A percentile compares a stretch with the other conserved stretches of the same genome.
phyloP scores from a whole-genome alignment of 2,797 vertebrate genomes.

The Chloroceryle inda region DNA sequence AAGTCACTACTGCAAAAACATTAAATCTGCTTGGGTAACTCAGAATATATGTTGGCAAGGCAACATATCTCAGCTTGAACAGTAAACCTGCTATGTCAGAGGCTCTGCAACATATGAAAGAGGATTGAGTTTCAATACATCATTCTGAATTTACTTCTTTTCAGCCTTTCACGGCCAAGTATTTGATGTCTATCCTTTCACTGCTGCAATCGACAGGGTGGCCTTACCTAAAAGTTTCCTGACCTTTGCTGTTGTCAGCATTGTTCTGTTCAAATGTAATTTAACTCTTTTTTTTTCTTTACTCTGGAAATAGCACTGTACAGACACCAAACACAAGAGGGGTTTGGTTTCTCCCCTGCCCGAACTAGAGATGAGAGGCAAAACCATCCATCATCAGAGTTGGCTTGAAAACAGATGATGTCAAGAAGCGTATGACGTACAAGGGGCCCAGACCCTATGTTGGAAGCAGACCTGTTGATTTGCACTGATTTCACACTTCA shows the following conservation, averaged over 20 bases:
- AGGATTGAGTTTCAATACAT: slow-evolving; percentile 48
- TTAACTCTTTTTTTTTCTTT: slow-evolving; percentile 53
- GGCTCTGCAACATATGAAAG: slow-evolving; percentile 71
- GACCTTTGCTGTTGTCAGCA: slow-evolving; percentile 46
- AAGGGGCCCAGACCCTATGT: not conserved
- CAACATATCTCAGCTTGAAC: slow-evolving; percentile 73
- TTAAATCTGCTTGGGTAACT: slow-evolving; percentile 83
- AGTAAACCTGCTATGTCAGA: slow-evolving; percentile 63
- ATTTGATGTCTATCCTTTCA: slow-evolving; percentile 76
- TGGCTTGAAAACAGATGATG: slow-evolving; percentile 33
- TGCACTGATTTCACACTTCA: not conserved
- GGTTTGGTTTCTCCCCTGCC: not conserved
- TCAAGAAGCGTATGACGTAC: not conserved
- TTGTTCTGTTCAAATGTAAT: slow-evolving; percentile 20
- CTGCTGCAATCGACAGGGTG: slow-evolving; percentile 45
- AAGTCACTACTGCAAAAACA: slow-evolving; percentile 67
- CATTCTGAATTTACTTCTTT: slow-evolving; percentile 77
- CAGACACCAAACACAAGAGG: not conserved
- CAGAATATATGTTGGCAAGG: slow-evolving; percentile 82
- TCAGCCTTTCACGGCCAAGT: slow-evolving; percentile 61
- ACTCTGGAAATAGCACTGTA: slow-evolving; percentile 60
- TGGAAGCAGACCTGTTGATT: not conserved
- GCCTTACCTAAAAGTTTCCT: slow-evolving; percentile 37
- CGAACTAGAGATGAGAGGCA: slow-evolving; percentile 22
- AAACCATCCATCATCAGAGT: slow-evolving; percentile 11